Conservation (phyloP, 2,888 invertebrate genomes). For the Metacarcinus magister region DNA sequence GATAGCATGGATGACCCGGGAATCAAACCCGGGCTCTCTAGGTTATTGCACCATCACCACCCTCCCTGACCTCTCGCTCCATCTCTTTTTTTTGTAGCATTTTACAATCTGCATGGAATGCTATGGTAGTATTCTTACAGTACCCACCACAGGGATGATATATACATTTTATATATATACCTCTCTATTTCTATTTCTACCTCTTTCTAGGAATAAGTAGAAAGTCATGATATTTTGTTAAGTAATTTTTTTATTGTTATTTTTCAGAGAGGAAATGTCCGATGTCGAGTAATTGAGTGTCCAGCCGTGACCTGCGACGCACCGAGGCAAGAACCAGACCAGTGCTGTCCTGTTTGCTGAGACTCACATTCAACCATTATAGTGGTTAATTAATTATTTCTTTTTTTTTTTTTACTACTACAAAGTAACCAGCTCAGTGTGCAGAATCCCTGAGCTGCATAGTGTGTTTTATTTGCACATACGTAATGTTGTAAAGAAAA, state of each 20-base stretch:
- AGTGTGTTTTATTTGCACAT: constrained; percentile 54
- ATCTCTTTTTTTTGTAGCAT: too few relatives aligned
- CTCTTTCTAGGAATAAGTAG: neutral
- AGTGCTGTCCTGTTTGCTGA: constrained; percentile 75
- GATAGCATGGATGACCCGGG: too few relatives aligned
- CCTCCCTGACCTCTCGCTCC: too few relatives aligned
- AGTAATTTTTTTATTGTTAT: neutral
- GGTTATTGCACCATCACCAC: too few relatives aligned
- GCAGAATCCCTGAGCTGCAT: constrained; percentile 15
- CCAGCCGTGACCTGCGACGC: constrained; percentile 64
- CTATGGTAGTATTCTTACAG: too few relatives aligned
- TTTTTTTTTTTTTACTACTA: neutral
- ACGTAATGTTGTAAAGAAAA: constrained; percentile 49
- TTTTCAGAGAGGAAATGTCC: constrained; percentile 64
- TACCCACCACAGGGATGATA: neutral
- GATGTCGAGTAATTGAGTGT: constrained; percentile 75
- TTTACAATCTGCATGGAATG: too few relatives aligned
- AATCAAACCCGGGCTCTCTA: too few relatives aligned
- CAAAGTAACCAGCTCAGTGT: neutral
- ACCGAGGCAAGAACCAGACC: constrained; percentile 15
- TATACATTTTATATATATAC: neutral
- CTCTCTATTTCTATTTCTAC: neutral
- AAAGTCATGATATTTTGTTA: neutral
- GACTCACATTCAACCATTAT: neutral
- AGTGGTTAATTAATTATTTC: neutral